phyloP scores from a whole-genome alignment of 1,140 invertebrate genomes.

The Goniozus legneri region DNA sequence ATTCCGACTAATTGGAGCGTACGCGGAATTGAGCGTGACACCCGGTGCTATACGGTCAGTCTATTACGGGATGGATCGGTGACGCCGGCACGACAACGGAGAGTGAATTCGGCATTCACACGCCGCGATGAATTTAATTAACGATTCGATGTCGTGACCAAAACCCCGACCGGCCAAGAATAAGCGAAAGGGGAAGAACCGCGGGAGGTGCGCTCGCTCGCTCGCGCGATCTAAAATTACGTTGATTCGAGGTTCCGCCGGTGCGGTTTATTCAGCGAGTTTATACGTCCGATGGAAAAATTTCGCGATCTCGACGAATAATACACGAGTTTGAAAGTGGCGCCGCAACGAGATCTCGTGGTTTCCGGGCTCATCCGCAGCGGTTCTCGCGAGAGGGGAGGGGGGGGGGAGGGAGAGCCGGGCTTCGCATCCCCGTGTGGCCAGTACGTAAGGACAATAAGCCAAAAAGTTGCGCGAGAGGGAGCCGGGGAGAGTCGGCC shows the following conservation, averaged over 20 bases:
- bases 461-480: conserved; percentile 48
- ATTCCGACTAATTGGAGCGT: not conserved
- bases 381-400: not conserved
- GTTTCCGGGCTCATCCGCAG: conserved; percentile 3
- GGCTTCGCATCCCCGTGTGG: conserved; percentile 39
- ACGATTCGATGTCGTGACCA: no score
- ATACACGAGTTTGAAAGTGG: conserved; percentile 23
- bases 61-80: no score
- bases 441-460: conserved; percentile 51
- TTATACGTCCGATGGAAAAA: not conserved
- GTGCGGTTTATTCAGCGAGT: conserved; percentile 13
- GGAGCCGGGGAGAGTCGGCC: conserved; percentile 28
- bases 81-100: no score
- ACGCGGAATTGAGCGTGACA: not conserved
- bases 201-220: conserved; percentile 1
- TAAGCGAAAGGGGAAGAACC: not conserved
- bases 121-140: no score
- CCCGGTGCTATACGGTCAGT: not conserved
- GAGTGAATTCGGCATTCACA: no score
- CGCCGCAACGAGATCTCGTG: conserved; percentile 8
- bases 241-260: no score
- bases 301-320: conserved; percentile 3
- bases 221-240: no score
- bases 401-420: conserved; percentile 20
- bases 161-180: not conserved